Evolutionary conservation across 53 echinoderm and acorn worm genomes (phyloP).

Genomic region (Crossaster papposus): DNA sequence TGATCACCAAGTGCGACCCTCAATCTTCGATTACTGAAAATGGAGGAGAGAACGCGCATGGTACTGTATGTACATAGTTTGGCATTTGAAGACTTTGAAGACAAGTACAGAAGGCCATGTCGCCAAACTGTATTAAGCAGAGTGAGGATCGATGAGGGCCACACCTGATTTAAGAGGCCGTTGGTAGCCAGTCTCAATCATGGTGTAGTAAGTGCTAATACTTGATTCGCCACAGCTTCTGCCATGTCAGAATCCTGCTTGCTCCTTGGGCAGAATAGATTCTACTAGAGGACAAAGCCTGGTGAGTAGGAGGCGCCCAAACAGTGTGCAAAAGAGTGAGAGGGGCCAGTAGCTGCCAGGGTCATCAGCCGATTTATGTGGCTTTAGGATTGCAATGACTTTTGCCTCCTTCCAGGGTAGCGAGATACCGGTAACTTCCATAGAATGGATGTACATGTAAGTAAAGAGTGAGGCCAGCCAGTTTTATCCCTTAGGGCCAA

Average conservation of each 20-base stretch:
- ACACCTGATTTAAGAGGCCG: slow-evolving; percentile 25
- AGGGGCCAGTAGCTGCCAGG: slow-evolving; percentile 24
- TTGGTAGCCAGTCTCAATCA: slow-evolving; percentile 27
- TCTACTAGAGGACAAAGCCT: slow-evolving; percentile 27
- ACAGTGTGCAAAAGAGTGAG: slow-evolving; percentile 25
- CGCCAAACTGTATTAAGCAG: slow-evolving; percentile 46
- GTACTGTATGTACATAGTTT: not conserved
- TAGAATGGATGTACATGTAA: not conserved
- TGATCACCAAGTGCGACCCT: slow-evolving; percentile 1
- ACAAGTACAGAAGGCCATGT: slow-evolving; percentile 26
- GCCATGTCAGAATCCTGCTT: slow-evolving; percentile 41
- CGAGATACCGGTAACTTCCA: not conserved
- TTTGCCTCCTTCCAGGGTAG: not conserved
- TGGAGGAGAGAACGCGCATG: not conserved
- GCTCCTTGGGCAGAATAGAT: slow-evolving; percentile 2
- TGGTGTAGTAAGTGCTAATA: slow-evolving; percentile 8
- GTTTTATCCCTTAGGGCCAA: slow-evolving; percentile 5
- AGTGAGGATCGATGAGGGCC: slow-evolving; percentile 39
- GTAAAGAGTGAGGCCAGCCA: slow-evolving; percentile 27
- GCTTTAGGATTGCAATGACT: slow-evolving; percentile 19
- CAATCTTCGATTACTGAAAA: slow-evolving; percentile 24
- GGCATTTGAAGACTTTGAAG: slow-evolving; percentile 23
- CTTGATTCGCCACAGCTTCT: slow-evolving; percentile 16
- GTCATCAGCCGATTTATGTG: slow-evolving; percentile 17
- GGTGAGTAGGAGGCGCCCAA: slow-evolving; percentile 3